Evolutionary conservation across 2,113 vertebrate species (phyloP).

Genomic region (Ploceus nigricollis): DNA sequence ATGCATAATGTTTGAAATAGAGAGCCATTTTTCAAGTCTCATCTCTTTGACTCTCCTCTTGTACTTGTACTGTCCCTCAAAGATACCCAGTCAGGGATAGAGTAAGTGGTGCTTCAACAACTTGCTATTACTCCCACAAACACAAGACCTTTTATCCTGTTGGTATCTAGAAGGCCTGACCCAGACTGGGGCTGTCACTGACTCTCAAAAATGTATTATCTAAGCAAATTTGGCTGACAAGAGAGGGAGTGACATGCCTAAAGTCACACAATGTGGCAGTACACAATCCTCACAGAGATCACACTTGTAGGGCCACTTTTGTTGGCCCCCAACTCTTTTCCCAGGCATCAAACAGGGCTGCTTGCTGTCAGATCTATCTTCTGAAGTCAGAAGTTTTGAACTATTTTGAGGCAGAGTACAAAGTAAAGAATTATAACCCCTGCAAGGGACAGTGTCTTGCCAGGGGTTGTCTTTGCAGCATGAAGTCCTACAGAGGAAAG

Average conservation of each 20-base stretch:
- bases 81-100: fast-evolving
- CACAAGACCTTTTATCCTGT: not conserved
- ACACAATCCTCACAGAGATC: not conserved
- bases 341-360: not conserved
- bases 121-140: not conserved
- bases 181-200: not conserved
- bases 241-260: fast-evolving
- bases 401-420: not conserved
- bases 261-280: not conserved
- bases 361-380: not conserved
- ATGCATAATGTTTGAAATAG: not conserved
- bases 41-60: not conserved
- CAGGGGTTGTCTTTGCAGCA: not conserved
- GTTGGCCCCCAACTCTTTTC: not conserved
- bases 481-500: not conserved
- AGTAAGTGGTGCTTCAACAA: not conserved
- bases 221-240: not conserved
- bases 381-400: not conserved
- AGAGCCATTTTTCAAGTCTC: not conserved
- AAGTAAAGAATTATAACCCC: not conserved
- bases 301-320: not conserved
- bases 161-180: not conserved
- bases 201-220: not conserved
- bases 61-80: not conserved
- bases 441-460: not conserved